Evolutionary conservation across 2,888 invertebrate species (phyloP).

Genomic region (Leptopterna dolabrata): DNA sequence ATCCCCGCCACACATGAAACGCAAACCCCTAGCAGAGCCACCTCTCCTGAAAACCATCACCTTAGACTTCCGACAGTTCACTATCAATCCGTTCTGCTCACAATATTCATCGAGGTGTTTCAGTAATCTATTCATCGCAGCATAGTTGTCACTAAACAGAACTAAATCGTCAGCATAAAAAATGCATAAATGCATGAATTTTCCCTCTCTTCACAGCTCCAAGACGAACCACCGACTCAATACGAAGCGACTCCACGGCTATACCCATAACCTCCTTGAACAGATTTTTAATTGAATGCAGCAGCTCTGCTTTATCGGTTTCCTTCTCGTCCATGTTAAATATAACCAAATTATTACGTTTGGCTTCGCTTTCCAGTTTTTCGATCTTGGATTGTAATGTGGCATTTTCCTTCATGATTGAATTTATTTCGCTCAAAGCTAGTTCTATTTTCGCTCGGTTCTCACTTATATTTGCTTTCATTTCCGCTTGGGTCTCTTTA

Average conservation of each 20-base stretch:
- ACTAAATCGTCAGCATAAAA: slow-evolving; percentile 30
- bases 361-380: background rate
- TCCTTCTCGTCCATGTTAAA: background rate
- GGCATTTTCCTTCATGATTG: background rate
- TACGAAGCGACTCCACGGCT: background rate
- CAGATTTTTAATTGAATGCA: background rate
- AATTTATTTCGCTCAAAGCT: background rate
- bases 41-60: no score
- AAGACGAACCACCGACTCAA: background rate
- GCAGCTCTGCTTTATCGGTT: background rate
- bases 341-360: background rate
- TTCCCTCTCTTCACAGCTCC: background rate
- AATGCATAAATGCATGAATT: background rate
- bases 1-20: no score
- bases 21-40: no score
- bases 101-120: background rate
- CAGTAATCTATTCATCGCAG: background rate
- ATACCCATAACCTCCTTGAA: background rate
- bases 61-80: background rate
- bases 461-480: no score
- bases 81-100: slow-evolving; percentile 2
- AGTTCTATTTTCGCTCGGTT: background rate
- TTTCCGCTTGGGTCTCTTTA: background rate
- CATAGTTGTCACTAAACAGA: background rate
- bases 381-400: background rate